Conservation (phyloP, 2,888 invertebrate genomes). For the Tubulanus polymorphus region DNA sequence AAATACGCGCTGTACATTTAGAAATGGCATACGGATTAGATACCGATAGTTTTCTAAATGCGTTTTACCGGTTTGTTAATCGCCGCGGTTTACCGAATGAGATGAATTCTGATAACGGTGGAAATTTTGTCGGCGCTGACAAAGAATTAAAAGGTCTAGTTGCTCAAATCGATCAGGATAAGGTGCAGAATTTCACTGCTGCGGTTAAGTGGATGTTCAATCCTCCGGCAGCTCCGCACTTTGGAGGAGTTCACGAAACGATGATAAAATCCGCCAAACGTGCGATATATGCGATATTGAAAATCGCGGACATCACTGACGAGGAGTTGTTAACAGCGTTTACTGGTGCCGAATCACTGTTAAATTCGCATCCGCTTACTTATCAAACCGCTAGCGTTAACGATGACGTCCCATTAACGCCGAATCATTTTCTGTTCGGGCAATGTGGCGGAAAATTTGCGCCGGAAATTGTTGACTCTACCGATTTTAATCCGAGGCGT, state of each 20-base stretch:
- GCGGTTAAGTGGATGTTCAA: conserved; percentile 16
- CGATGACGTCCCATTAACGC: conserved; percentile 8
- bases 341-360: conserved; percentile 7
- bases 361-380: conserved; percentile 7
- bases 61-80: conserved; percentile 16
- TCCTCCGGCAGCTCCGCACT: conserved; percentile 17
- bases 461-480: conserved; percentile 8
- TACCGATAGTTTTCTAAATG: conserved; percentile 16
- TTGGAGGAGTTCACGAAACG: conserved; percentile 16
- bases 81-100: conserved; percentile 17
- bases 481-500: conserved; percentile 9
- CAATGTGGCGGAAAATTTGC: conserved; percentile 15
- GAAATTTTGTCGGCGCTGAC: conserved; percentile 20
- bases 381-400: conserved; percentile 2
- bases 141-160: conserved; percentile 12
- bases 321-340: conserved; percentile 14
- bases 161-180: conserved; percentile 8
- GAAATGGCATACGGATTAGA: conserved; percentile 8
- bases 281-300: conserved; percentile 8
- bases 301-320: conserved; percentile 15
- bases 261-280: conserved; percentile 14
- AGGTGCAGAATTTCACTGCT: conserved; percentile 8
- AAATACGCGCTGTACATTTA: conserved; percentile 9
- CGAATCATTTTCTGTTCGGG: conserved; percentile 18
- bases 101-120: conserved; percentile 18